A percentile compares a stretch with the other conserved stretches of the same genome.
phyloP scores from a whole-genome alignment of 2,888 invertebrate genomes.

The Coecobrya sp. region DNA sequence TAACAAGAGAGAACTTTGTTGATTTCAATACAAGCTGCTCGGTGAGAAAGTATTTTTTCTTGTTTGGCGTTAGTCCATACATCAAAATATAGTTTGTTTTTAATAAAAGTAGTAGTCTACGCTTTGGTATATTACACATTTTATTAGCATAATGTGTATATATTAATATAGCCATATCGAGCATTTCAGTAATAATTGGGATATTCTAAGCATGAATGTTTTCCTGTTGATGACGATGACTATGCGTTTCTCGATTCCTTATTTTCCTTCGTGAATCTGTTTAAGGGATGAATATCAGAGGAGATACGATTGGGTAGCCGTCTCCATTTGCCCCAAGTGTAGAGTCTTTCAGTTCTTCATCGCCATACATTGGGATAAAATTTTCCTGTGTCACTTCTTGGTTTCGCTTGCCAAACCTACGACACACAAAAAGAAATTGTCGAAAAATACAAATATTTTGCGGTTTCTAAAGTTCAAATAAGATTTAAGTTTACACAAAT shows the following conservation, averaged over 20 bases:
- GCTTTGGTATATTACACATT: neutral
- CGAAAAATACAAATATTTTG: neutral
- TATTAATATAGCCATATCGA: neutral
- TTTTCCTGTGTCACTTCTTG: constrained; percentile 82
- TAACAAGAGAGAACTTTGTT: too few species aligned
- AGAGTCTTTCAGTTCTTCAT: constrained; percentile 74
- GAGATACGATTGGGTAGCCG: constrained; percentile 43
- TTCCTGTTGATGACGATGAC: constrained; percentile 29
- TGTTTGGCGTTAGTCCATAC: neutral
- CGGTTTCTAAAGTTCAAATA: too few species aligned
- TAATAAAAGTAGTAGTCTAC: neutral
- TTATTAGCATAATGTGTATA: neutral
- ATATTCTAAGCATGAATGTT: neutral
- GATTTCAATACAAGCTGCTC: too few species aligned
- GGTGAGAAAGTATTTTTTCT: neutral
- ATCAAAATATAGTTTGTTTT: constrained; percentile 17
- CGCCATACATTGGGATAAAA: constrained; percentile 82
- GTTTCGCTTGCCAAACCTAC: constrained; percentile 82
- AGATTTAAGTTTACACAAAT: too few species aligned
- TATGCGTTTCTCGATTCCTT: constrained; percentile 25
- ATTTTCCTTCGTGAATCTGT: neutral
- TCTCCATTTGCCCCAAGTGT: constrained; percentile 70
- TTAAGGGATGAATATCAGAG: constrained; percentile 72
- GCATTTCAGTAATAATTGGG: neutral
- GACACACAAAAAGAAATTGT: neutral